phyloP scores from a whole-genome alignment of 2,888 invertebrate species.

The Leptopterna dolabrata region DNA sequence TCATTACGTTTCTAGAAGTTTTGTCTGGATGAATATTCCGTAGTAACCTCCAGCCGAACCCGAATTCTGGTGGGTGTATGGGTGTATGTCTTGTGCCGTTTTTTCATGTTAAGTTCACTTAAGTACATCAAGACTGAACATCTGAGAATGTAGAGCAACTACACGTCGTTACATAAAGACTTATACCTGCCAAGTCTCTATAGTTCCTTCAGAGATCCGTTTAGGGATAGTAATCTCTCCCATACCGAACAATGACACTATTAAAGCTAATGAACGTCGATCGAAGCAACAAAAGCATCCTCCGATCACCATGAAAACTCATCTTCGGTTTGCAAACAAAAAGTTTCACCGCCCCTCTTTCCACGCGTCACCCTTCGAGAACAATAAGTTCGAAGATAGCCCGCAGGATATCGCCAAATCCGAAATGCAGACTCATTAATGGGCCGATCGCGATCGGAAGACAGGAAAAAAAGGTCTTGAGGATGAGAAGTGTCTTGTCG shows the following conservation, averaged over 20 bases:
- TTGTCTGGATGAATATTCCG: too few species aligned
- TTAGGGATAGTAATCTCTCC: neutral
- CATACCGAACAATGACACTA: neutral
- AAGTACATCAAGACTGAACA: too few species aligned
- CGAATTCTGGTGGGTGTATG: too few species aligned
- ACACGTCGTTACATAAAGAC: neutral
- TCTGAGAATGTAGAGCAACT: too few species aligned
- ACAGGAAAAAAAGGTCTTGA: neutral
- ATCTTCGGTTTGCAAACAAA: neutral
- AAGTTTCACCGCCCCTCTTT: constrained; percentile 2
- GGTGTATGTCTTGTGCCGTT: too few species aligned
- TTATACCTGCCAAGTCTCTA: neutral
- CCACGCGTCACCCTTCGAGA: neutral
- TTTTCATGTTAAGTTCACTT: too few species aligned
- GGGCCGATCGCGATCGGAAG: neutral
- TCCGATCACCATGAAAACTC: neutral
- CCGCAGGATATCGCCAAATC: neutral
- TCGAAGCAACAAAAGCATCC: neutral
- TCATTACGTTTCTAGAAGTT: too few species aligned
- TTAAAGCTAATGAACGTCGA: neutral
- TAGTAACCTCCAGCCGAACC: too few species aligned
- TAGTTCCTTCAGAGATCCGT: neutral
- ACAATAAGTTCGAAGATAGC: neutral
- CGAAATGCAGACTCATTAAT: neutral
- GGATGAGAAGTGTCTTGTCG: neutral